phyloP scores from a whole-genome alignment of 1,140 invertebrate species.

The Ceratina japonica region DNA sequence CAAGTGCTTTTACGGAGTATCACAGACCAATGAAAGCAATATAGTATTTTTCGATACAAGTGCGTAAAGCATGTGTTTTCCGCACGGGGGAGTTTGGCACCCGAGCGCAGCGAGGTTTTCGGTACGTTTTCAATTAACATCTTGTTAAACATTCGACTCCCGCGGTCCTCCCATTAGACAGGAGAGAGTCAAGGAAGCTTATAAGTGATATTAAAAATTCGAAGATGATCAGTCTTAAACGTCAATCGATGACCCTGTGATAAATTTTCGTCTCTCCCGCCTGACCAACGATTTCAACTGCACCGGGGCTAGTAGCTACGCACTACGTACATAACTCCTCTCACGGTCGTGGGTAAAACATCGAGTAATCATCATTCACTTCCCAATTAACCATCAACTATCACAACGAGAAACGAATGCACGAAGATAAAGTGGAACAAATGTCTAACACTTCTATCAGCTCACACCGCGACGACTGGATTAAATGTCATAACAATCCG shows the following conservation, averaged over 20 bases:
- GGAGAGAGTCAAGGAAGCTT: not conserved
- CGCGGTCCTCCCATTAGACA: too few species aligned
- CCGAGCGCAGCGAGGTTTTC: too few species aligned
- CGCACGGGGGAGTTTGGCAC: too few species aligned
- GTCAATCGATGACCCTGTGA: not conserved
- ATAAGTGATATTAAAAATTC: not conserved
- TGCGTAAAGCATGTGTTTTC: too few species aligned
- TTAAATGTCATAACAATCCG: conserved; percentile 25
- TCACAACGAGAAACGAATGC: not conserved
- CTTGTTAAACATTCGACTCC: not conserved
- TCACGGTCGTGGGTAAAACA: not conserved
- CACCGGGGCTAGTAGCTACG: not conserved
- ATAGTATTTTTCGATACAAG: too few species aligned
- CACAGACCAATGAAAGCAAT: conserved; percentile 8
- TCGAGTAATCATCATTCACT: not conserved
- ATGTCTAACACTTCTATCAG: not conserved
- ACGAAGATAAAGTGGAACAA: not conserved
- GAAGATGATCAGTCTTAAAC: conserved; percentile 8
- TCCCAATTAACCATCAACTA: not conserved
- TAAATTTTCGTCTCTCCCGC: not conserved
- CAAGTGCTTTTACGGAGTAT: not conserved
- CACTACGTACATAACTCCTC: not conserved
- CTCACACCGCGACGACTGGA: conserved; percentile 25
- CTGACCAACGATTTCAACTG: conserved; percentile 4
- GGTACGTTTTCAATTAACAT: too few species aligned